These are phyloP conservation scores for Toxonevra muliebris DNA, from an alignment of 2,888 invertebrate species.

Conservation along the genomic window DNA sequence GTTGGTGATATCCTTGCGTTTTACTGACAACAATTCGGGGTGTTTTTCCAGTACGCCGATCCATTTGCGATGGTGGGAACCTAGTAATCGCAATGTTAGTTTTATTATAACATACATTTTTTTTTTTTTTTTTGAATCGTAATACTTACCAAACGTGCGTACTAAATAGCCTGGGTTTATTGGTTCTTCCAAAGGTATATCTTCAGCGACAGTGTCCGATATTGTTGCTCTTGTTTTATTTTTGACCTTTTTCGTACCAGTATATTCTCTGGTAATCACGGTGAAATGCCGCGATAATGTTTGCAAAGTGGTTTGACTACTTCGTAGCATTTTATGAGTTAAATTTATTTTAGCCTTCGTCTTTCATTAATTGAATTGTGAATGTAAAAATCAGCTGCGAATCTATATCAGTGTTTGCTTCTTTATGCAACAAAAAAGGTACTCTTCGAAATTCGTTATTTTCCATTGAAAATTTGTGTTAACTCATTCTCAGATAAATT, in stretches of 20 bases:
- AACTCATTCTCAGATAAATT: too few species aligned
- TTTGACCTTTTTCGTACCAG: not conserved
- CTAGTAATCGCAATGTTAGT: conserved; percentile 35
- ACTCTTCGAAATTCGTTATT: too few species aligned
- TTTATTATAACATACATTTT: not conserved
- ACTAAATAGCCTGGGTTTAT: conserved; percentile 47
- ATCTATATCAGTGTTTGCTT: too few species aligned
- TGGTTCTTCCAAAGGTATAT: conserved; percentile 37
- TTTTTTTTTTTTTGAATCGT: not conserved
- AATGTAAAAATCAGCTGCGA: too few species aligned
- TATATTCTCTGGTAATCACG: not conserved
- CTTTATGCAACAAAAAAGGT: too few species aligned
- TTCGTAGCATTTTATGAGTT: too few species aligned
- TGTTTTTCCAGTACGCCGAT: conserved; percentile 50
- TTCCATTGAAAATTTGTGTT: too few species aligned
- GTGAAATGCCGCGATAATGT: too few species aligned
- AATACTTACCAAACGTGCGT: conserved; percentile 43
- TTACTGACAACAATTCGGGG: conserved; percentile 52
- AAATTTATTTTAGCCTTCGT: too few species aligned
- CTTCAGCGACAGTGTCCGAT: conserved; percentile 26
- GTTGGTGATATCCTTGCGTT: conserved; percentile 54
- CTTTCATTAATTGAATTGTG: too few species aligned
- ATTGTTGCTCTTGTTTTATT: conserved; percentile 11
- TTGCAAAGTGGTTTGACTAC: too few species aligned
- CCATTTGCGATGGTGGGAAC: conserved; percentile 53